Percentiles rank a stretch among this genome's conserved stretches.
phyloP scores from a whole-genome alignment of 2,888 invertebrate species.

The Ectemnius cavifrons region DNA sequence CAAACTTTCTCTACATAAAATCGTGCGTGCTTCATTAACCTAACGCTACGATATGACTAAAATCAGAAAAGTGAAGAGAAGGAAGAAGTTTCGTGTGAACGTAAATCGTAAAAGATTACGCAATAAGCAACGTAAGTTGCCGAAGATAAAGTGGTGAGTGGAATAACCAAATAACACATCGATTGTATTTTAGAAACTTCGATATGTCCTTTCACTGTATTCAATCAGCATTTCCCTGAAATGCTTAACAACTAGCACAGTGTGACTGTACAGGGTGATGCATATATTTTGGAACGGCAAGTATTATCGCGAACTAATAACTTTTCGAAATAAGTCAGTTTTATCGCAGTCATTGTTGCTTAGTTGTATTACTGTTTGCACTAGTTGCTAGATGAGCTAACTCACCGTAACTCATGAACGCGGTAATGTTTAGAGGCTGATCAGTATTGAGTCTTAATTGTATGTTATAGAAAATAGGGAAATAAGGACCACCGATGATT shows the following conservation, averaged over 20 bases:
- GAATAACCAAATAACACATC: conserved; percentile 42
- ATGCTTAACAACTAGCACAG: no score
- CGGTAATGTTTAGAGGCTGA: no score
- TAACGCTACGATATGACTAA: conserved; percentile 76
- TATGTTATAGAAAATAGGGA: no score
- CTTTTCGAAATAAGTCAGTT: not conserved
- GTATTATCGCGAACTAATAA: no score
- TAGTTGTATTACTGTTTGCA: not conserved
- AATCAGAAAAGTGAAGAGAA: conserved; percentile 82
- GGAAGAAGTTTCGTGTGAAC: conserved; percentile 85
- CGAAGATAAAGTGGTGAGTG: conserved; percentile 85
- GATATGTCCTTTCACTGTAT: no score
- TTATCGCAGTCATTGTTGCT: conserved; percentile 1
- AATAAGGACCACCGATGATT: no score
- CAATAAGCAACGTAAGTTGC: conserved; percentile 83
- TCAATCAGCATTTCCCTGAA: no score
- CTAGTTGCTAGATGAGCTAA: not conserved
- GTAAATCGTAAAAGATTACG: conserved; percentile 87
- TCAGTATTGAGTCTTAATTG: no score
- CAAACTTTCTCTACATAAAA: no score
- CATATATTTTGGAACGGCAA: no score
- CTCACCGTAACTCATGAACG: not conserved
- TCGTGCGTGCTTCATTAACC: not conserved
- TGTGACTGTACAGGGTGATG: no score
- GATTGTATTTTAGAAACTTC: no score